These are phyloP conservation scores for Montifringilla adamsi DNA, from an alignment of 2,113 vertebrate species.

Conservation along the genomic window DNA sequence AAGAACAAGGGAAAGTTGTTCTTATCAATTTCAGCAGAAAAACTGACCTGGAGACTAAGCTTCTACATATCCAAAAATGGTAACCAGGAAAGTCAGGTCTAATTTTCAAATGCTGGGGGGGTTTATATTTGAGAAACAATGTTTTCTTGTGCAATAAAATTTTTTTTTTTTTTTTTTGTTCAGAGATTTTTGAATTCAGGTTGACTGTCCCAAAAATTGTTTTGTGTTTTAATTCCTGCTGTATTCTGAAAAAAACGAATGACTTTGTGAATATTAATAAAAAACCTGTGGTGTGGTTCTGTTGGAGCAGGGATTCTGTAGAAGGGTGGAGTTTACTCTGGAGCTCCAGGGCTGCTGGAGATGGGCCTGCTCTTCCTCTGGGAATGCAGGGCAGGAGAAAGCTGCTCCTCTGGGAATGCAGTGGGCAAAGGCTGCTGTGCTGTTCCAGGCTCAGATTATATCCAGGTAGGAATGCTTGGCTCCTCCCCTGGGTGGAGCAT, in stretches of 20 bases:
- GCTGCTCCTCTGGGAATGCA: not conserved
- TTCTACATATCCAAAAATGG: not conserved
- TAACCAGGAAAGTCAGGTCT: not conserved
- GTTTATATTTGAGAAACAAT: not conserved
- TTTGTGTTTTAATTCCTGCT: not conserved
- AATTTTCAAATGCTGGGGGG: not conserved
- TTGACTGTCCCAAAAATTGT: not conserved
- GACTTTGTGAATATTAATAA: not conserved
- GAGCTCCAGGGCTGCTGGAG: not conserved
- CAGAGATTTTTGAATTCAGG: not conserved
- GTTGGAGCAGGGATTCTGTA: not conserved
- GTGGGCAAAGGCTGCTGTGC: not conserved
- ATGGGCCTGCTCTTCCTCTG: not conserved
- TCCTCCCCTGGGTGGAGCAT: not conserved
- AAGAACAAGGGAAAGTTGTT: not conserved
- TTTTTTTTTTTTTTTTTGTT: not conserved
- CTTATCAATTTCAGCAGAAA: not conserved
- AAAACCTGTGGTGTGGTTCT: not conserved
- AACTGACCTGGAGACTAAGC: not conserved
- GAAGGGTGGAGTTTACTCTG: not conserved
- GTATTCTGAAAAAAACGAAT: not conserved
- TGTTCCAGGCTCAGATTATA: not conserved
- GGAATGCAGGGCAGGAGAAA: not conserved
- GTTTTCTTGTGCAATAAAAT: accelerated
- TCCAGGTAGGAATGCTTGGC: not conserved